Base-by-base conservation (phyloP, 1,140 invertebrate genomes). In the Thalassaphorura encarpata region DNA sequence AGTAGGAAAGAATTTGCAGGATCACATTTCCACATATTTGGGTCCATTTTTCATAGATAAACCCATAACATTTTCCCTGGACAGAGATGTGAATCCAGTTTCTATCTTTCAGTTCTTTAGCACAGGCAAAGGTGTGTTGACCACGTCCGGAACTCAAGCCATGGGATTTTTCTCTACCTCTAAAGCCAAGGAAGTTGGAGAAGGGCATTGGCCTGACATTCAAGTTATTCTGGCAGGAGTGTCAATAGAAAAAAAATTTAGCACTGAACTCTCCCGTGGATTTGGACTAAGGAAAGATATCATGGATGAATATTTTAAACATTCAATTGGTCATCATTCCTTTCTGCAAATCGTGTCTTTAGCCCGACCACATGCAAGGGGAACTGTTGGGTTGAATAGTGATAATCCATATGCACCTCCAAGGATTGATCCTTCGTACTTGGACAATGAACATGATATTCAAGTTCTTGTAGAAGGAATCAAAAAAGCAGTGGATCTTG, bases 1-100 rank as follows among this genome's bases (percentile, higher is more conserved):
- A 28, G 67, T 68, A 1, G 69, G 67, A 0, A 28, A 61, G 18
- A 67, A 68, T 31, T 53, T 70, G 5, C 67, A 75, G 56, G 74
- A 76, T 54, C 75, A 76, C 23, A 43, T 61, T 16, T 46, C 46
- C 8, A 61, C 52, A 3, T 57, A 56, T 31, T 33, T 52, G 5
- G 51, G 53, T 2, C 61, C 61, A 2, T 61, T 60, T 19, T 24
- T 56, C 13, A 61, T 60, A n/a, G 43, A 61, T 26, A 47, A 26
- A 23, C 27, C 62, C 5, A 18, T 47, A 0, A 23, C 54, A 23
- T 50, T 61, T 21, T 16, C 19, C 36, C 27, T 36, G 2, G 51
- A 50, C 2, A 18, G 55, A 13, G 58, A 60, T 26, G 52, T 61
- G 2, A 51, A 27, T 1, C 40, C 45, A 31, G 5, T 8, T 1